These are phyloP conservation scores for Andricus curvator DNA, from an alignment of 2,888 invertebrate genomes.

Conservation along the genomic window DNA sequence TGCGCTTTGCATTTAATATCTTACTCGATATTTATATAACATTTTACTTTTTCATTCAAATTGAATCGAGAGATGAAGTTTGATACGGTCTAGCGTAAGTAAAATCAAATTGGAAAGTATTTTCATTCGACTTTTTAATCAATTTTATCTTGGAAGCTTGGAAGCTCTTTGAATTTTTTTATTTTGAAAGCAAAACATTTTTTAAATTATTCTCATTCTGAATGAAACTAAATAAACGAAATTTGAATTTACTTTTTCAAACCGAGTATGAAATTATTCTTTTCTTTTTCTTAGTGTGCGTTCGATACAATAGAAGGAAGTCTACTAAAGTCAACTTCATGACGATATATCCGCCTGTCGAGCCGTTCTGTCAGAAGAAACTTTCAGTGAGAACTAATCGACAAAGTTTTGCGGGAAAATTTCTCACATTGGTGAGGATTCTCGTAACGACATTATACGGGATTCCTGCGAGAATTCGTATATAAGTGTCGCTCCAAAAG, in stretches of 20 bases:
- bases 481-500: slow-evolving; percentile 12
- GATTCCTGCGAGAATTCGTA: slow-evolving; percentile 17
- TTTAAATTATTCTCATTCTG: background rate
- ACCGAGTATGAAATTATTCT: background rate
- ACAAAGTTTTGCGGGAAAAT: slow-evolving; percentile 23
- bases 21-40: too few relatives aligned
- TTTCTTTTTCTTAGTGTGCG: background rate
- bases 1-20: too few relatives aligned
- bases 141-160: too few relatives aligned
- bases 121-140: too few relatives aligned
- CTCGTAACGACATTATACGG: slow-evolving; percentile 31
- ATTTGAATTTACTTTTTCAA: background rate
- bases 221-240: too few relatives aligned
- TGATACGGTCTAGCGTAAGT: too few relatives aligned
- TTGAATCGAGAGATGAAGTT: too few relatives aligned
- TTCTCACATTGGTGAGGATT: slow-evolving; percentile 36
- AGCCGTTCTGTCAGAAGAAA: slow-evolving; percentile 20
- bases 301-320: background rate
- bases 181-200: background rate
- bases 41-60: too few relatives aligned
- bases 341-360: background rate
- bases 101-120: too few relatives aligned
- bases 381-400: slow-evolving; percentile 33
- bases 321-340: background rate
- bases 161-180: too few relatives aligned